phyloP scores from a whole-genome alignment of 1,140 invertebrate genomes.

The Harpegnathos saltator region DNA sequence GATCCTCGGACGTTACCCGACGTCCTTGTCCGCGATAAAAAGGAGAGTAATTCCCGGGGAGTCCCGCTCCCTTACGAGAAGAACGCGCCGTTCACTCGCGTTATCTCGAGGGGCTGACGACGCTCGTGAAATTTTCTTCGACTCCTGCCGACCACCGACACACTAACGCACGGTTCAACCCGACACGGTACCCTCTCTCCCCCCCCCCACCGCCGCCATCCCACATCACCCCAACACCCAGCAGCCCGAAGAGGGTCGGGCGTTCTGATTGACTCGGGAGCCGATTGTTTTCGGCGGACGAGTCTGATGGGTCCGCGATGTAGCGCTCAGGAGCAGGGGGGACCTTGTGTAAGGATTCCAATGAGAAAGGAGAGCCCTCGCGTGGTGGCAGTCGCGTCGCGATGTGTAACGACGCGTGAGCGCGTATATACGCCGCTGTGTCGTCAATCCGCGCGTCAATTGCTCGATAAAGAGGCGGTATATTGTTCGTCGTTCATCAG shows the following conservation, averaged over 20 bases:
- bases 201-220: no score
- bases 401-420: neutral
- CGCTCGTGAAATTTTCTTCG: constrained; percentile 38
- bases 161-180: neutral
- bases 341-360: neutral
- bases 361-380: neutral
- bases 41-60: constrained; percentile 68
- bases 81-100: neutral
- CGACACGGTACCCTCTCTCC: no score
- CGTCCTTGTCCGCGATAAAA: constrained; percentile 41
- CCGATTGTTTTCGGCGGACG: constrained; percentile 20
- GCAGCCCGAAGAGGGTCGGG: neutral
- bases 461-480: neutral
- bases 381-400: no score
- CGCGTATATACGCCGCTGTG: neutral
- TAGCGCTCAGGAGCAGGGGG: neutral
- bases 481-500: constrained; percentile 15
- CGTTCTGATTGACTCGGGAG: constrained; percentile 14
- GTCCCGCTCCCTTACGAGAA: constrained; percentile 21
- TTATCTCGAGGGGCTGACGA: constrained; percentile 5
- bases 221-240: no score
- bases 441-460: constrained; percentile 24
- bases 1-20: constrained; percentile 13
- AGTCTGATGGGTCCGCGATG: constrained; percentile 2
- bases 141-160: constrained; percentile 32